These are phyloP conservation scores for Okapia johnstoni DNA, from an alignment of 2,113 vertebrate species.

Conservation along the genomic window DNA sequence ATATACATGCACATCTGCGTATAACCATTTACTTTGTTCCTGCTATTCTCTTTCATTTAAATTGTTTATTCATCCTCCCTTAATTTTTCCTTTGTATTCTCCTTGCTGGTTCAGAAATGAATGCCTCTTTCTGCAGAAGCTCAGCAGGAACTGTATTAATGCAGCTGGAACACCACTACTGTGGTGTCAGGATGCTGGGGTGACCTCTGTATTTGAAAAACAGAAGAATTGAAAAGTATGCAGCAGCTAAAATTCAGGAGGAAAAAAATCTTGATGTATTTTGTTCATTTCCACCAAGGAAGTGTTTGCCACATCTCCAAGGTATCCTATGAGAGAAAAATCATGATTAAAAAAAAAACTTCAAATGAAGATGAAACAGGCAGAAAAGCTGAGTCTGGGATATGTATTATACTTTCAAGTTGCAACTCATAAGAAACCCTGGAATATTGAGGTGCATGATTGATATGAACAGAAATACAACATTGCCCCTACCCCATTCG, in stretches of 20 bases:
- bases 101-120: slow-evolving; percentile 71
- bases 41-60: slow-evolving; percentile 62
- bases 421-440: not conserved
- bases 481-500: not conserved
- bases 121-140: slow-evolving; percentile 74
- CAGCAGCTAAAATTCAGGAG: slow-evolving; percentile 48
- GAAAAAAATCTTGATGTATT: slow-evolving; percentile 27
- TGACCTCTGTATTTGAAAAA: slow-evolving; percentile 64
- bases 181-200: slow-evolving; percentile 41
- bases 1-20: not conserved
- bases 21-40: slow-evolving; percentile 61
- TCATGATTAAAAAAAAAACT: not conserved
- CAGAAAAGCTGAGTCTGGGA: slow-evolving; percentile 40
- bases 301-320: not conserved
- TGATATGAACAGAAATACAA: not conserved
- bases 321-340: slow-evolving; percentile 26
- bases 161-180: slow-evolving; percentile 36
- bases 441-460: slow-evolving; percentile 32
- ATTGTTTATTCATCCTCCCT: slow-evolving; percentile 71
- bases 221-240: slow-evolving; percentile 58
- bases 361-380: slow-evolving; percentile 54
- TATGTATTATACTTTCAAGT: slow-evolving; percentile 44
- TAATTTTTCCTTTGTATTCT: slow-evolving; percentile 77
- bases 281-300: slow-evolving; percentile 61
- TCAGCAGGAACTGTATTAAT: slow-evolving; percentile 76